Evolutionary conservation across 1,140 invertebrate species (phyloP), one percentile per base, ranked within the genome.

Genomic region (Ooceraea biroi): DNA sequence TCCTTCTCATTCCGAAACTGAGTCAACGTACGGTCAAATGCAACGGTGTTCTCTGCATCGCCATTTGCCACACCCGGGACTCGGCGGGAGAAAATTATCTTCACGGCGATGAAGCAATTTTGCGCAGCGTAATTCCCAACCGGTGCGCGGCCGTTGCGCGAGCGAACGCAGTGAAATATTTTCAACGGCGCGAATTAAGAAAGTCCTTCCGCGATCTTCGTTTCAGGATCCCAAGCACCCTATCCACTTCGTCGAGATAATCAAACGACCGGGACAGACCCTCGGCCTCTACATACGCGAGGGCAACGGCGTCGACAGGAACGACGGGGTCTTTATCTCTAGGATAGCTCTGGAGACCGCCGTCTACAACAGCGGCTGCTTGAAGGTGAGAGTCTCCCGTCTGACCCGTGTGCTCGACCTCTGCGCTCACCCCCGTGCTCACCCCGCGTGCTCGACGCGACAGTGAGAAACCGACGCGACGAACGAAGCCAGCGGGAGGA

Each of bases 261-360:
- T 99, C 83, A 99, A 99, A 95, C 96, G 99, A 89, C 99, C 99
- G 1, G 99, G 99, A 27, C 99, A 99, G 95, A 99, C 99, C 7
- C 95, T 99, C 68, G 99, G 99, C 57, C 96, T 99, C 73, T 99
- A 99, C 92, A 99, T 99, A 90, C 96, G 99, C 41, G 98, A 99
- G 95, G 98, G 98, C 25, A 99, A 99, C 92, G 99, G 98, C 2
- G 96, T 98, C 50, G 98, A 99, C 91, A 96, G 98, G 65, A 96
- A 96, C 57, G 98, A 99, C 92, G 99, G 99, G 41, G 99, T 99
- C 76, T 99, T 99, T 95, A 99, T 99, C 93, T 99, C 99, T 0
- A 96, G 99, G 92, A 99, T 99, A 95, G 99, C 99, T 19, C 95
- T 99, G 57, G 99, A 99, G 95, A 99, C 98, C 63, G 98, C 98